Conservation (phyloP, 2,797 vertebrate species). For the Aulostomus chinensis region DNA sequence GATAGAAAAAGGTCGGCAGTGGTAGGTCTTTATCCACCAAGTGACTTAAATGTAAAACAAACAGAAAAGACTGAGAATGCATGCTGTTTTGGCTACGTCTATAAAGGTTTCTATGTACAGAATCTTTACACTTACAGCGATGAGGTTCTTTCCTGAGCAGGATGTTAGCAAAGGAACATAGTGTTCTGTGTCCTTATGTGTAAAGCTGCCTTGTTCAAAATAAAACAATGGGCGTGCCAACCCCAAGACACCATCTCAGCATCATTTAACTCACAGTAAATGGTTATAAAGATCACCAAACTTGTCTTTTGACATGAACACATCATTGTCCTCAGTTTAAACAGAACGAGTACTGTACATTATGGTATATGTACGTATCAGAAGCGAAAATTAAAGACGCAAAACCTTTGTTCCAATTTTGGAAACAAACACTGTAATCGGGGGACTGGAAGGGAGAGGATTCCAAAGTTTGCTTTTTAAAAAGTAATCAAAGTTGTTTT, state of each 20-base stretch:
- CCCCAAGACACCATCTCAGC: slow-evolving; percentile 31
- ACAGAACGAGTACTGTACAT: slow-evolving; percentile 19
- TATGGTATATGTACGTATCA: slow-evolving; percentile 20
- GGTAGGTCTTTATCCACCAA: slow-evolving; percentile 50
- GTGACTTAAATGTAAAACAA: slow-evolving; percentile 56
- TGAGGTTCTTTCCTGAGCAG: slow-evolving; percentile 73
- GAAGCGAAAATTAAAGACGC: slow-evolving; percentile 8
- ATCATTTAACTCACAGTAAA: slow-evolving; percentile 21
- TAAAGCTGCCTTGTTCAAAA: slow-evolving; percentile 62
- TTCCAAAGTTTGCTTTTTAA: slow-evolving; percentile 55
- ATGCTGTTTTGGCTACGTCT: slow-evolving; percentile 82
- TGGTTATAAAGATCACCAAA: slow-evolving; percentile 12
- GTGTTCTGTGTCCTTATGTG: slow-evolving; percentile 41
- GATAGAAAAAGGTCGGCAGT: slow-evolving; percentile 26
- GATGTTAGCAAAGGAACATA: slow-evolving; percentile 54
- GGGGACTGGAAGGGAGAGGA: slow-evolving; percentile 29
- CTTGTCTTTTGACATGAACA: slow-evolving; percentile 9
- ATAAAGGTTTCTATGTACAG: slow-evolving; percentile 80
- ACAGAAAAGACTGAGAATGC: slow-evolving; percentile 68
- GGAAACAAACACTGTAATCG: slow-evolving; percentile 45
- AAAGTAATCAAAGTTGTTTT: slow-evolving; percentile 49
- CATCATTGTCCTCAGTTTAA: not conserved
- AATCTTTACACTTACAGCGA: slow-evolving; percentile 73
- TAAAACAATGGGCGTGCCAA: slow-evolving; percentile 24
- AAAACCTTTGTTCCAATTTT: slow-evolving; percentile 32